A percentile compares a stretch with the other conserved stretches of the same genome.
Evolutionary conservation across 2,113 vertebrate species (phyloP).

Genomic region (Indicator indicator): DNA sequence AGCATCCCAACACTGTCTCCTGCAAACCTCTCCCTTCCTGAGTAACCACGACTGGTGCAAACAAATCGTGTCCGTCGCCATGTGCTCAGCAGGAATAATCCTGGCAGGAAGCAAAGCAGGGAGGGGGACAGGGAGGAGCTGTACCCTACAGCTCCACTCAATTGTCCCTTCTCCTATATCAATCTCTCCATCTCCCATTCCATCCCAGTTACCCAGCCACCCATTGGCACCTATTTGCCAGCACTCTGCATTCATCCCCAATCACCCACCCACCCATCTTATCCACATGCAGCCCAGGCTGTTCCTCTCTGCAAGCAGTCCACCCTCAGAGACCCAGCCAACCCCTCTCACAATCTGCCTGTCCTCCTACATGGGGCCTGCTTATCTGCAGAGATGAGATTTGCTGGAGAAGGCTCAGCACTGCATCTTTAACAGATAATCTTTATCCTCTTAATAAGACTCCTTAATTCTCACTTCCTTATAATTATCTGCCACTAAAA

Average conservation of each 20-base stretch:
- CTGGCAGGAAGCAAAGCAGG: neutral
- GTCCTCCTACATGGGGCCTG: rapidly evolving
- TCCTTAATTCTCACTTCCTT: neutral
- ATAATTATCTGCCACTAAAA: neutral
- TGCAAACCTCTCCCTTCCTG: neutral
- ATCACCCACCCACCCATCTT: rapidly evolving
- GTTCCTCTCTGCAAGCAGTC: neutral
- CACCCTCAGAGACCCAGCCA: neutral
- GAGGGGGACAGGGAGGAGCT: neutral
- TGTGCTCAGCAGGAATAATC: neutral
- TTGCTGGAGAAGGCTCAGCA: neutral
- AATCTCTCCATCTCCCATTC: neutral
- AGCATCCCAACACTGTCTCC: neutral
- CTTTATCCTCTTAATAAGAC: constrained; percentile 22
- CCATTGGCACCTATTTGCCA: neutral
- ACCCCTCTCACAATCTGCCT: neutral
- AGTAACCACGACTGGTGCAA: rapidly evolving
- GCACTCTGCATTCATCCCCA: rapidly evolving
- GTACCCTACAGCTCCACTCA: rapidly evolving
- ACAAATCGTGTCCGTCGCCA: rapidly evolving
- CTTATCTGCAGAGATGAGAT: neutral
- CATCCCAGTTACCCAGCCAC: neutral
- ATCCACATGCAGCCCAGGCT: neutral
- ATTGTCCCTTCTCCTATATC: neutral
- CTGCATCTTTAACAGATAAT: neutral